A percentile compares a stretch with the other conserved stretches of the same genome.
Conservation (phyloP, 2,113 vertebrate species). For the Tangachromis dhanisi region DNA sequence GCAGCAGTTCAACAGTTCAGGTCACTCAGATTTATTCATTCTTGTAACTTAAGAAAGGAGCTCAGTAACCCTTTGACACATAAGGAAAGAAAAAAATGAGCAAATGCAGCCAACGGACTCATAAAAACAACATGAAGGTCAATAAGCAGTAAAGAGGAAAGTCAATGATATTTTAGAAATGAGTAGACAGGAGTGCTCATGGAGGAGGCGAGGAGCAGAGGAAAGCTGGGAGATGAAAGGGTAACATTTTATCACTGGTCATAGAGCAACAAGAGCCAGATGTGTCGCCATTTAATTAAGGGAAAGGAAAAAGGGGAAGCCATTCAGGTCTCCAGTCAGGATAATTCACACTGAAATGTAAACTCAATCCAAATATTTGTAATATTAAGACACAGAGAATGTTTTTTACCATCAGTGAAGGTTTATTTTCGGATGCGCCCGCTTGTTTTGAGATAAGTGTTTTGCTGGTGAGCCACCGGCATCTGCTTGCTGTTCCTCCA, state of each 20-base stretch:
- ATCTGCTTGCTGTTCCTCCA: not conserved
- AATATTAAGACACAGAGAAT: not conserved
- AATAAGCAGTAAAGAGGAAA: not conserved
- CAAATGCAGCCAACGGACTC: not conserved
- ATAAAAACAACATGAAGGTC: not conserved
- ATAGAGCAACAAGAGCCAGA: not conserved
- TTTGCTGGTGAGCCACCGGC: not conserved
- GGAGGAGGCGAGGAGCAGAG: not conserved
- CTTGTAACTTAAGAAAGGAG: not conserved
- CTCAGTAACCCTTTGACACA: not conserved
- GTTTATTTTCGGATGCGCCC: not conserved
- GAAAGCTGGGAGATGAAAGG: not conserved
- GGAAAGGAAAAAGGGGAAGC: not conserved
- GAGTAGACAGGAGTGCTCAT: not conserved
- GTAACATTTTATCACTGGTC: not conserved
- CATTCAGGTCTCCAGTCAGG: not conserved
- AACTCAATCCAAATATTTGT: not conserved
- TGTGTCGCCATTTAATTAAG: not conserved
- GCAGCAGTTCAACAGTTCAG: not conserved
- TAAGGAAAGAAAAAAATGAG: not conserved
- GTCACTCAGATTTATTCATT: not conserved
- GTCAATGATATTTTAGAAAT: not conserved
- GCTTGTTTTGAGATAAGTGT: not conserved
- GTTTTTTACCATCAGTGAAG: not conserved
- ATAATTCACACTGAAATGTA: not conserved